A percentile compares a stretch with the other conserved stretches of the same genome.
Evolutionary conservation across 1,140 invertebrate genomes (phyloP).

Genomic region (Notospermus geniculatus): DNA sequence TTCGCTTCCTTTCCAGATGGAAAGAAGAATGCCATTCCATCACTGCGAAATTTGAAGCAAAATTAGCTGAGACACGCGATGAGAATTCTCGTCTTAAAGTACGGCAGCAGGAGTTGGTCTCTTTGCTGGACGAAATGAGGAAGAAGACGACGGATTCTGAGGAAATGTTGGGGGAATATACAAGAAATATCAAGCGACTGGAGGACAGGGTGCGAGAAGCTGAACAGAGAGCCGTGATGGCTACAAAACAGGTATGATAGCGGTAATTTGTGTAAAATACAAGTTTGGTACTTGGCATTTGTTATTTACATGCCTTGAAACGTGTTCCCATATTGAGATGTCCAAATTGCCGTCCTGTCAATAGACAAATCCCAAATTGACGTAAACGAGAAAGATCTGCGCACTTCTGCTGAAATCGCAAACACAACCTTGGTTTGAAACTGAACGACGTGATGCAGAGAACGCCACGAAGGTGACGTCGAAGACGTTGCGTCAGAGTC

Average conservation of each 20-base stretch:
- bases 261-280: not conserved
- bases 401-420: too few relatives aligned
- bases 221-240: slow-evolving; percentile 37
- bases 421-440: too few relatives aligned
- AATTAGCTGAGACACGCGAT: slow-evolving; percentile 36
- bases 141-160: slow-evolving; percentile 47
- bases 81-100: slow-evolving; percentile 39
- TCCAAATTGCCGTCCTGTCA: too few relatives aligned
- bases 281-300: not conserved
- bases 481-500: too few relatives aligned
- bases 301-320: not conserved
- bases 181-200: slow-evolving; percentile 40
- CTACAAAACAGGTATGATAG: slow-evolving; percentile 42
- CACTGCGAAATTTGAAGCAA: slow-evolving; percentile 47
- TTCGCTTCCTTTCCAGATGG: slow-evolving; percentile 37
- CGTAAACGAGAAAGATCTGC: too few relatives aligned
- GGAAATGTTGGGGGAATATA: slow-evolving; percentile 45
- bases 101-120: slow-evolving; percentile 43
- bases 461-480: too few relatives aligned
- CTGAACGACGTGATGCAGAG: too few relatives aligned
- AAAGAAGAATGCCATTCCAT: slow-evolving; percentile 52
- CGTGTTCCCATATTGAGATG: not conserved
- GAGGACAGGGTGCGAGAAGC: slow-evolving; percentile 45
- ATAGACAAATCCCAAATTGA: not conserved
- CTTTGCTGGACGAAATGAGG: slow-evolving; percentile 46